Conservation (phyloP, 2,797 vertebrate genomes). For the Odontamblyopus rebecca region DNA sequence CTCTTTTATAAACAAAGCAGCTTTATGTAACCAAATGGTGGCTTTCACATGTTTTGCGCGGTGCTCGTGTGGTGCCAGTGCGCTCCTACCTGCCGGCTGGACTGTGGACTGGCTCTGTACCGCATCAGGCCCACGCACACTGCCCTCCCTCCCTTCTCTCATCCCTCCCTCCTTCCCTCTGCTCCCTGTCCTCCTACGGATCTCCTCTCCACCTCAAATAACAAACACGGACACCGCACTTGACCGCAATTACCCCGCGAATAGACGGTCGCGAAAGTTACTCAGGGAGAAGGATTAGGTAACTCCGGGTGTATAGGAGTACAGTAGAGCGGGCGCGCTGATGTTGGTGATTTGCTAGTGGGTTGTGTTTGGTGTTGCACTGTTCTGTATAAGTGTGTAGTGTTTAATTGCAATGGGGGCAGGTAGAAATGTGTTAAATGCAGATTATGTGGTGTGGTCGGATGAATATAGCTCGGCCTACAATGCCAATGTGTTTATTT, state of each 20-base stretch:
- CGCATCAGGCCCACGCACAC: constrained; percentile 40
- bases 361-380: background rate
- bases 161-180: constrained; percentile 10
- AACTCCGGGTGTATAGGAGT: constrained; percentile 2
- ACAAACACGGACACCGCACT: constrained; percentile 60
- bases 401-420: too few species aligned
- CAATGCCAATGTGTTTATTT: too few species aligned
- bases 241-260: constrained; percentile 57
- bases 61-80: constrained; percentile 49
- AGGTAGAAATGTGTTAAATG: too few species aligned
- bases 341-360: too few species aligned
- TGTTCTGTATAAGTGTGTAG: background rate
- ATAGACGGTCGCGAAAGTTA: constrained; percentile 32
- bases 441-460: too few species aligned
- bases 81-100: constrained; percentile 38
- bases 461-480: too few species aligned
- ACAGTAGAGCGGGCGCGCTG: background rate
- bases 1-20: constrained; percentile 1
- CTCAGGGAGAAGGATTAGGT: constrained; percentile 25
- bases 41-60: constrained; percentile 24
- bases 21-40: constrained; percentile 40
- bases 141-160: background rate
- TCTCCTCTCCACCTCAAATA: constrained; percentile 54
- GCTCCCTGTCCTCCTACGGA: constrained; percentile 50
- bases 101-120: constrained; percentile 20